Conservation (phyloP, 2,797 vertebrate species). For the Babyrousa celebensis region DNA sequence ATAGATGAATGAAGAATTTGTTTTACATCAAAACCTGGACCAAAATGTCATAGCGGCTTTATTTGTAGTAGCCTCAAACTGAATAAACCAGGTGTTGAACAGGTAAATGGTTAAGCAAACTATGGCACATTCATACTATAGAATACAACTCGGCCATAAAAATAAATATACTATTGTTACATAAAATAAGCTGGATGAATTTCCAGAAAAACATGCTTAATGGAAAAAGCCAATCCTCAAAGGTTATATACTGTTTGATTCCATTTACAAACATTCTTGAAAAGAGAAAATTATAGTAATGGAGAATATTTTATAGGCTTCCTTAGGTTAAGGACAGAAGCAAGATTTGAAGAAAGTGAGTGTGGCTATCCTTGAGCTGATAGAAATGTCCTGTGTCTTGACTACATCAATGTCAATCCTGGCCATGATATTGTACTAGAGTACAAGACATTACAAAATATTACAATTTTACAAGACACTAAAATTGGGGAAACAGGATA, state of each 20-base stretch:
- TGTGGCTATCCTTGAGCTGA: not conserved
- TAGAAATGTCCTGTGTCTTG: not conserved
- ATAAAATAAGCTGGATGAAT: not conserved
- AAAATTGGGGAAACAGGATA: not conserved
- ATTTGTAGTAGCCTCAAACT: not conserved
- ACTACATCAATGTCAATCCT: not conserved
- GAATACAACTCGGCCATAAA: not conserved
- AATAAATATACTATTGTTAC: not conserved
- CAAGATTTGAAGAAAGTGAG: not conserved
- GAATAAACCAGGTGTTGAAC: not conserved
- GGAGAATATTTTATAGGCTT: not conserved
- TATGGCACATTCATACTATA: not conserved
- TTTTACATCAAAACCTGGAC: not conserved
- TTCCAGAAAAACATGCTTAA: constrained; percentile 5
- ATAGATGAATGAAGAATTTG: not conserved
- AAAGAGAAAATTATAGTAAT: not conserved
- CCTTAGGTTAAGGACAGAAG: not conserved
- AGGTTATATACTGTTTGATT: not conserved
- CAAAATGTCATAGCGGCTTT: not conserved
- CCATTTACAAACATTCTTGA: not conserved
- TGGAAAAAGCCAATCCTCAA: not conserved
- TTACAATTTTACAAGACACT: not conserved
- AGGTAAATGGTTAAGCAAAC: not conserved
- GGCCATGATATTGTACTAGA: not conserved
- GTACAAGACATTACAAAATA: not conserved